Conservation (phyloP, 1,140 invertebrate species). For the Callitettix versicolor region DNA sequence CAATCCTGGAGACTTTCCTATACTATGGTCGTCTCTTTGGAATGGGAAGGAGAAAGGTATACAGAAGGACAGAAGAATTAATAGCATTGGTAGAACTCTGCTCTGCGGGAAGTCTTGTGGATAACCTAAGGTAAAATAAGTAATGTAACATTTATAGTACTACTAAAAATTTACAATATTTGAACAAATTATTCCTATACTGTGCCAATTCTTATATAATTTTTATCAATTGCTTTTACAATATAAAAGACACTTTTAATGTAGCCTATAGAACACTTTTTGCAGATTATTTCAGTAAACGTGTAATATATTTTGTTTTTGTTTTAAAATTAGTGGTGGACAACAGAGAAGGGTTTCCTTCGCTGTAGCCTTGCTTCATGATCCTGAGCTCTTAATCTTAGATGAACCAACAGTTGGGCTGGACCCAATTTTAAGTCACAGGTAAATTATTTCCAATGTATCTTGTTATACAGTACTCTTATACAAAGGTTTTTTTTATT, state of each 20-base stretch:
- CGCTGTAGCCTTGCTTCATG: constrained; percentile 83
- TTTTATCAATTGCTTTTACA: no score
- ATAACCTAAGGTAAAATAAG: constrained; percentile 20
- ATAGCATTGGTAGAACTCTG: constrained; percentile 63
- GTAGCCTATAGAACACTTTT: no score
- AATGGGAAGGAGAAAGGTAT: constrained; percentile 52
- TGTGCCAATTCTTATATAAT: no score
- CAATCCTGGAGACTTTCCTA: constrained; percentile 69
- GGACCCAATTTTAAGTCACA: constrained; percentile 65
- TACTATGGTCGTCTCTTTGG: constrained; percentile 85
- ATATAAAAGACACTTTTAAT: no score
- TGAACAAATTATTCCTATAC: no score
- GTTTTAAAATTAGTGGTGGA: constrained; percentile 58
- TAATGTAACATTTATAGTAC: no score
- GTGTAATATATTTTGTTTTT: constrained; percentile 1
- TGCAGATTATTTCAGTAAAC: no score
- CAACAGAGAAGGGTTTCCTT: constrained; percentile 87
- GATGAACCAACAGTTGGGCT: constrained; percentile 93
- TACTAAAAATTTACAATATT: no score
- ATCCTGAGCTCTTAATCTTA: constrained; percentile 83
- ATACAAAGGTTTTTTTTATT: no score
- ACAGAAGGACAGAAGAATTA: constrained; percentile 55
- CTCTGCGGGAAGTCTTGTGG: constrained; percentile 37
- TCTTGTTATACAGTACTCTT: no score
- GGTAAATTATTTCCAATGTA: constrained; percentile 47